Evolutionary conservation across 2,888 invertebrate genomes (phyloP), one percentile per base, ranked within the genome.

Genomic region (Liodrosophila aerea): DNA sequence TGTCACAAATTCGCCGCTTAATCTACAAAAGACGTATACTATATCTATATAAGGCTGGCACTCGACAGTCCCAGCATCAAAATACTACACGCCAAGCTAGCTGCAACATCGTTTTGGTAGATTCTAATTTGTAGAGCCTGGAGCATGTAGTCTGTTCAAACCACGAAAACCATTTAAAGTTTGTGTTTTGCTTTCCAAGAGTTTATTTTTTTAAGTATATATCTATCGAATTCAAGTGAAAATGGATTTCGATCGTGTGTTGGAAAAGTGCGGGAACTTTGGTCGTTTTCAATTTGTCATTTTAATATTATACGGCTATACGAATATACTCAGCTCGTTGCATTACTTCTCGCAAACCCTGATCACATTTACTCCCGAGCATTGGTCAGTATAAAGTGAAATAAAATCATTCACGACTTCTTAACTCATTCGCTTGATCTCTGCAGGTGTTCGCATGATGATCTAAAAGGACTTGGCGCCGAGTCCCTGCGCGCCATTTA

Each of bases 341-440:
- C 92, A 92, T 76, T 92, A 92, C 84, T 92, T 92, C 75, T 91
- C 92, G 5, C 92, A 92, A 85, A 92, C 92, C 1, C 91, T 92
- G 31, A 92, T 92, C 33, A 91, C 91, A 62, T 89, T 92, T 30
- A 89, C 91, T 2, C 92, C 92, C 1, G 89, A 90, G 7, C 90
- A 91, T 76, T 90, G 90, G 89, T 91, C 67, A 37, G 61, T 9
- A 40, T 5, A n/a, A n/a, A n/a, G n/a, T n/a, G n/a, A n/a, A n/a
- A n/a, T n/a, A 8, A 16, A 33, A 1, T n/a, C 9, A 22, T 18
- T n/a, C n/a, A 8, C 7, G 11, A 18, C n/a, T 4, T 0, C 0
- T 4, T 13, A 7, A 1, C 13, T 18, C 33, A 15, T n/a, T 9
- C 33, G 4, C 1, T 18, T 4, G 12, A 12, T 39, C 2, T 0